Conservation (phyloP, 2,797 vertebrate species). For the Urocyon cinereoargenteus region DNA sequence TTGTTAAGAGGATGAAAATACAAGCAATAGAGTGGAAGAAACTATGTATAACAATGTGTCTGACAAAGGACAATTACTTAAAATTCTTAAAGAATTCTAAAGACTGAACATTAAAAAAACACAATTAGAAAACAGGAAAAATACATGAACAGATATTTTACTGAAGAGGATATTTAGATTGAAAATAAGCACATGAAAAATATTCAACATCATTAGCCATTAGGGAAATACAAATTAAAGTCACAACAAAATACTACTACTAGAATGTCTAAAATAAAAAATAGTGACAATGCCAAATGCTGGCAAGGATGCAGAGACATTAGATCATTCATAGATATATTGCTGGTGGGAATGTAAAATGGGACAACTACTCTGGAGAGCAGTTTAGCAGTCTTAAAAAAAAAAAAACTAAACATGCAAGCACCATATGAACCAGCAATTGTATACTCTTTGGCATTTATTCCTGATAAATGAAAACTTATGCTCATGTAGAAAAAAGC, state of each 20-base stretch:
- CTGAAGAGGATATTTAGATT: neutral
- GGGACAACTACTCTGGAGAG: neutral
- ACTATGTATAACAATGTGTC: neutral
- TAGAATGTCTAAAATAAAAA: slow-evolving; percentile 21
- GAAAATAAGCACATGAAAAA: slow-evolving; percentile 34
- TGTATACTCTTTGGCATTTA: neutral
- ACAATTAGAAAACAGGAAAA: neutral
- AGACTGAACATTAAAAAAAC: neutral
- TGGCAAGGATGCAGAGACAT: neutral
- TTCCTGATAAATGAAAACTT: slow-evolving; percentile 7
- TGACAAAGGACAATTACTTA: neutral
- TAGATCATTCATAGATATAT: neutral
- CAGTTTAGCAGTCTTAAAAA: neutral
- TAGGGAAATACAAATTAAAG: slow-evolving; percentile 31
- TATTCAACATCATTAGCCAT: neutral
- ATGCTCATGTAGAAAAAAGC: neutral
- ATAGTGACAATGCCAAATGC: neutral
- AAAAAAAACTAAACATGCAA: slow-evolving; percentile 23
- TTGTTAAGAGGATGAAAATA: neutral
- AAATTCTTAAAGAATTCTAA: neutral
- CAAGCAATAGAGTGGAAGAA: neutral
- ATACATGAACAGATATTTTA: neutral
- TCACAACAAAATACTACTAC: neutral
- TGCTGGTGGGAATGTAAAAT: neutral
- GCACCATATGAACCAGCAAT: neutral